Base-by-base conservation (phyloP, 2,113 vertebrate genomes). In the Ptilorrhoa leucosticta region DNA sequence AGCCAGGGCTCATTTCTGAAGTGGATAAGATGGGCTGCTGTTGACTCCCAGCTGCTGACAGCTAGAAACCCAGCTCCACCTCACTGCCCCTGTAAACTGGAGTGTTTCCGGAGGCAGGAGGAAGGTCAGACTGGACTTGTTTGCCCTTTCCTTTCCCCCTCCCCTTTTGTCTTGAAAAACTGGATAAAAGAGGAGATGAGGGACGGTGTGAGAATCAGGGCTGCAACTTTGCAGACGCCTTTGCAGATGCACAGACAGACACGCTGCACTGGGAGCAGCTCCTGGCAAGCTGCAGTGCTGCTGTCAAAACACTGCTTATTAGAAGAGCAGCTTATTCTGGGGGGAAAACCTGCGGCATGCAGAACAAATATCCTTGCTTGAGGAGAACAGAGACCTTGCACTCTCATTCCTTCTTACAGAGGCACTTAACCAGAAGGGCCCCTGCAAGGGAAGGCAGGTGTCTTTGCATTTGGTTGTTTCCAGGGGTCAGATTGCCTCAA, bases 1-100 rank as follows among this genome's bases (percentile, higher is more conserved):
- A 84, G 63, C 70, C 90, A 83, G 70, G 30, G 50, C 90, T 95
- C 89, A 33, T 95, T 96, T 93, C 84, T 92, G 91, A 85, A 83
- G 76, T 76, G 58, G 63, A 22, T 83, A 44, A 89, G 82, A 84
- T 83, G 88, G 48, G 89, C 75, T 90, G 87, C 48, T 93, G 79
- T 79, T 96, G 86, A 96, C 88, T 95, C 69, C 31, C 81, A 58
- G 56, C 60, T 72, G 50, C 87, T 81, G 87, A 68, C 84, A 92
- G 50, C 30, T 10, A 53, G 54, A 90, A 79, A 83, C 51, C 66
- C 75, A 82, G 66, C 39, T 48, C 60, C 24, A 33, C 57, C 71
- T 81, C 82, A 26, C 51, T 56, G 82, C 78, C 79, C 72, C 40
- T 33, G 4, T 6, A 39, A 57, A 45, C 83, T 30, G 33, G 11